phyloP scores from a whole-genome alignment of 1,140 invertebrate species.

The Brachionus rubens region DNA sequence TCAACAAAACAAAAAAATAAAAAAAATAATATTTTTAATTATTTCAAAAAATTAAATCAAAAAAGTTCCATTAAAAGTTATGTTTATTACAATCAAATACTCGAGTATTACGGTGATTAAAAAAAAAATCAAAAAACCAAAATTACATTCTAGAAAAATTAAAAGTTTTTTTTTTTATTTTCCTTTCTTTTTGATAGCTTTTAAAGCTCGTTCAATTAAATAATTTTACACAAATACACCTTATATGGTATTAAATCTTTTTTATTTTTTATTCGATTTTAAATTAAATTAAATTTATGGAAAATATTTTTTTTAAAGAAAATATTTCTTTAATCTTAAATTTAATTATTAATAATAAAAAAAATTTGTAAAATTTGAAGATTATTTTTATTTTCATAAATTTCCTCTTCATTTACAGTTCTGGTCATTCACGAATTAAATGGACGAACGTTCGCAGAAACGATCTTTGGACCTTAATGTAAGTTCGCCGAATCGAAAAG shows the following conservation, averaged over 20 bases:
- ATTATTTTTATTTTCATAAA: too few species aligned
- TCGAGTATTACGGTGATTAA: slow-evolving; percentile 30
- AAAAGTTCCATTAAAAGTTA: slow-evolving; percentile 31
- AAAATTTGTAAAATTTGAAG: too few species aligned
- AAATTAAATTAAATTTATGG: background rate
- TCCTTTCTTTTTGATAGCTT: background rate
- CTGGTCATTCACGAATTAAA: too few species aligned
- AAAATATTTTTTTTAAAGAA: background rate
- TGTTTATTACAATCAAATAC: slow-evolving; percentile 35
- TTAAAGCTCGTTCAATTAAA: background rate
- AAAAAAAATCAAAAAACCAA: too few species aligned
- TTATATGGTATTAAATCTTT: background rate
- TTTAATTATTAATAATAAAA: too few species aligned
- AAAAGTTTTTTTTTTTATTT: background rate
- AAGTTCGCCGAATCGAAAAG: too few species aligned
- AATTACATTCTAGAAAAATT: background rate
- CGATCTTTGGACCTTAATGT: too few species aligned
- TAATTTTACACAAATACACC: background rate
- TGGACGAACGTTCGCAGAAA: too few species aligned
- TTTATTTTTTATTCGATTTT: too few species aligned
- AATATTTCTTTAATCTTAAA: too few species aligned
- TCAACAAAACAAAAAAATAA: slow-evolving; percentile 13
- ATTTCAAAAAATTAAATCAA: slow-evolving; percentile 28
- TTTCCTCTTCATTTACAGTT: too few species aligned
- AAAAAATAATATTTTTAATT: slow-evolving; percentile 28